Evolutionary conservation across 2,113 vertebrate genomes (phyloP), one percentile per base, ranked within the genome.

Genomic region (Pitta sordida): DNA sequence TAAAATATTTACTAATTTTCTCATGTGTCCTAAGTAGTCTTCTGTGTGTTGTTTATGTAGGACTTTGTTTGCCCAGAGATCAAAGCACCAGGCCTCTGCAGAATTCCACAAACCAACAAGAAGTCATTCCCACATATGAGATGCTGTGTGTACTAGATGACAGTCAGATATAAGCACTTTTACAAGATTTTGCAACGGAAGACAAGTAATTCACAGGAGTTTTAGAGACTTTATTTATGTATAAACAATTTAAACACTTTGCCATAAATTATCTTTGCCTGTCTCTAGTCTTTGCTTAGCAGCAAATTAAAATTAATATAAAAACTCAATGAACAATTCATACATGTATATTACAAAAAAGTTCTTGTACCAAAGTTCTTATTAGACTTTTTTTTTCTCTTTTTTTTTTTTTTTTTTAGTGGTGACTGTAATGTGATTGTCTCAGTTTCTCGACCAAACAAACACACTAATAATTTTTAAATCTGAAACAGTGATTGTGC

Each of bases 191-290:
- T 95, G 96, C 97, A 91, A 97, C 55, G 98, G 98, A 98, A 99
- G 98, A 98, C 98, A 98, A 98, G 97, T 98, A 76, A 94, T 99
- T 99, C 99, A 99, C 99, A 99, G 98, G 98, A 98, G 97, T 99
- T 99, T 99, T 99, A 99, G 99, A 99, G 99, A 99, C 99, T 99
- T 99, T 99, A 99, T 99, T 99, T 99, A 99, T 99, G 99, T 99
- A 99, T 99, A 99, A 99, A 99, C 99, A 98, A 98, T 98, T 99
- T 99, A 99, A 99, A 99, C 99, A 99, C 99, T 99, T 99, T 99
- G 99, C 98, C 99, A 99, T 99, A 99, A 99, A 99, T 99, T 99
- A 99, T 99, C 98, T 98, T 99, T 98, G 98, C 99, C 98, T 98
- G 99, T 99, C 98, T 99, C 99, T 99, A 99, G 98, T 99, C 98